Conservation (phyloP, 2,797 vertebrate species). For the Otus scops region DNA sequence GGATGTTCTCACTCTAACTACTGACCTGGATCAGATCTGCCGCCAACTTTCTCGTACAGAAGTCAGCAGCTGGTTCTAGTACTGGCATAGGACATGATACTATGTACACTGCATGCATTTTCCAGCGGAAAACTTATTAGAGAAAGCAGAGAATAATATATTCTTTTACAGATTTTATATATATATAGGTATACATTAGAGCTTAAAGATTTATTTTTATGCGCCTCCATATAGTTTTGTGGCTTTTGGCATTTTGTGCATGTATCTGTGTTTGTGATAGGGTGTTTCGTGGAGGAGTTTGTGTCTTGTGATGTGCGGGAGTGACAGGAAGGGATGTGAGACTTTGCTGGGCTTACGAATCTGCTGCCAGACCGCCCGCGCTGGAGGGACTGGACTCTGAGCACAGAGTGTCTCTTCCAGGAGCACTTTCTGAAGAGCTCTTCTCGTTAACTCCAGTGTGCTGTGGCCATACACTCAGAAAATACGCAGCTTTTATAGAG, state of each 20-base stretch:
- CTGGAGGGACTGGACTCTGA: accelerated
- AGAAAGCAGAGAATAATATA: background rate
- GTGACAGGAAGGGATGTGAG: background rate
- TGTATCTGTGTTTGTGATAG: background rate
- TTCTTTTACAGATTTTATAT: background rate
- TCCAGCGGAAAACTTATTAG: background rate
- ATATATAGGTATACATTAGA: background rate
- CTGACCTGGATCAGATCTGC: conserved; percentile 52
- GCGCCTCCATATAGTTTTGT: accelerated
- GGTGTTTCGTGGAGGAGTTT: background rate
- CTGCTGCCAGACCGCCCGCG: accelerated
- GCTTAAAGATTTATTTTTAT: background rate
- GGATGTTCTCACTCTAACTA: conserved; percentile 17
- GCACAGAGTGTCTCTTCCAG: background rate
- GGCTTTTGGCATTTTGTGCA: background rate
- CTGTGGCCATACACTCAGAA: background rate
- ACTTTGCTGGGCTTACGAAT: background rate
- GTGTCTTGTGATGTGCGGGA: background rate
- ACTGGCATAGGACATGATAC: background rate
- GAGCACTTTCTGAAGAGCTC: background rate
- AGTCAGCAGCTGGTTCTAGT: background rate
- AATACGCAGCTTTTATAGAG: background rate
- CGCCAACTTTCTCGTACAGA: background rate
- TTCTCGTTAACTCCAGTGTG: background rate
- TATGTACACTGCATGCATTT: background rate